Conservation (phyloP, 2,888 invertebrate species). For the Apoderus coryli region DNA sequence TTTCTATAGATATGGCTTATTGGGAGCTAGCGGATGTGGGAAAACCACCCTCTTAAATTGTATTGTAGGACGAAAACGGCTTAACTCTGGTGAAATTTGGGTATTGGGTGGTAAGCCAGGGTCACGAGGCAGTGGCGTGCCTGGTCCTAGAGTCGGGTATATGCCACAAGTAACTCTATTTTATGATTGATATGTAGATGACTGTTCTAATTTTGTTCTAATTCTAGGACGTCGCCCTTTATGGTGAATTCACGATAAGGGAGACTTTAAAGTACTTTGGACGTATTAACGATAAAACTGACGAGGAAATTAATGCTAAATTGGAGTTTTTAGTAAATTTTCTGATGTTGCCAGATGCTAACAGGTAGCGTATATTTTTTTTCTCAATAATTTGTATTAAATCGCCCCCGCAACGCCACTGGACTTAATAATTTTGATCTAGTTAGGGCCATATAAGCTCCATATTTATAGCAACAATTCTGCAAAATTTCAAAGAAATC, state of each 20-base stretch:
- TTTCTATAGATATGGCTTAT: slow-evolving; percentile 58
- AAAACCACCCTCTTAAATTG: slow-evolving; percentile 80
- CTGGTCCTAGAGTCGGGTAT: slow-evolving; percentile 75
- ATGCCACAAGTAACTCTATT: slow-evolving; percentile 26
- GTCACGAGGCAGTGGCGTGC: slow-evolving; percentile 68
- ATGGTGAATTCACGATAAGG: slow-evolving; percentile 31
- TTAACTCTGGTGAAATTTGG: slow-evolving; percentile 72
- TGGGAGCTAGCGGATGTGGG: slow-evolving; percentile 84
- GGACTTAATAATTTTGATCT: too few relatives aligned
- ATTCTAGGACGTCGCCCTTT: slow-evolving; percentile 28
- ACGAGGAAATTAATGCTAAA: slow-evolving; percentile 25
- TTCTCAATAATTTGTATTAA: too few relatives aligned
- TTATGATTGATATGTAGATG: too few relatives aligned
- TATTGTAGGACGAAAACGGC: slow-evolving; percentile 65
- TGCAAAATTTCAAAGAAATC: too few relatives aligned
- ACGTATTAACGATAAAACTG: slow-evolving; percentile 29
- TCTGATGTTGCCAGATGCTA: slow-evolving; percentile 55
- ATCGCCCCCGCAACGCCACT: too few relatives aligned
- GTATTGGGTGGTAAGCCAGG: slow-evolving; percentile 76
- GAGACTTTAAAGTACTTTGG: slow-evolving; percentile 32
- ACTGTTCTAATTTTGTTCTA: too few relatives aligned
- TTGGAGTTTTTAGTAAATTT: slow-evolving; percentile 27
- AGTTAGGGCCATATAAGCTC: too few relatives aligned
- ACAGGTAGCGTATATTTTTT: slow-evolving; percentile 32
- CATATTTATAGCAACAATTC: too few relatives aligned